phyloP scores from a whole-genome alignment of 2,113 vertebrate species.

The Mola mola region DNA sequence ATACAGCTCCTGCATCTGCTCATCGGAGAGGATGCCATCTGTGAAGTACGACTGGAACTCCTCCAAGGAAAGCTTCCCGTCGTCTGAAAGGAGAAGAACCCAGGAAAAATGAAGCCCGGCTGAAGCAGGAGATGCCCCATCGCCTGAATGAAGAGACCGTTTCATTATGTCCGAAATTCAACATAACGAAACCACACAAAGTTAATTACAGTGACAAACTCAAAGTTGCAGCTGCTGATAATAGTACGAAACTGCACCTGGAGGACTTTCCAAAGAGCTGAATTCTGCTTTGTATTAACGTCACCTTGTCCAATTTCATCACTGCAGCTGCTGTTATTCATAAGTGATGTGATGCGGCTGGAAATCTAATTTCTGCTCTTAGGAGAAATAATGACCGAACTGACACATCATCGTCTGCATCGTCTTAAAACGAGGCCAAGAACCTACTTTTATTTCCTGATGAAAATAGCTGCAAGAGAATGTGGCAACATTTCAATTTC shows the following conservation, averaged over 20 bases:
- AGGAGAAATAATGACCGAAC: slow-evolving; percentile 5
- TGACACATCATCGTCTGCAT: background rate
- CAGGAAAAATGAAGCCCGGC: slow-evolving; percentile 12
- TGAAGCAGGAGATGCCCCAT: slow-evolving; percentile 6
- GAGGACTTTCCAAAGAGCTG: background rate
- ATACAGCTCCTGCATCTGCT: slow-evolving; percentile 94
- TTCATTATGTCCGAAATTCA: too few relatives aligned
- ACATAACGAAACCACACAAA: background rate
- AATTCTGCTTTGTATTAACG: background rate
- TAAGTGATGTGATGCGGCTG: background rate
- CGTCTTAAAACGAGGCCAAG: too few relatives aligned
- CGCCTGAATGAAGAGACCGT: slow-evolving; percentile 2
- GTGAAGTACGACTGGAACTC: slow-evolving; percentile 96
- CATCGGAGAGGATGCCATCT: slow-evolving; percentile 90
- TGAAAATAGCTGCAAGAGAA: too few relatives aligned
- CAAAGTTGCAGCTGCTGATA: too few relatives aligned
- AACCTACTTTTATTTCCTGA: slow-evolving; percentile 2
- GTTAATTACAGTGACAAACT: slow-evolving; percentile 10
- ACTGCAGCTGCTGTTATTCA: background rate
- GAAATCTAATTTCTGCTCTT: slow-evolving; percentile 7
- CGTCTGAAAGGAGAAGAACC: slow-evolving; percentile 81
- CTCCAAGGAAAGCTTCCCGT: slow-evolving; percentile 94
- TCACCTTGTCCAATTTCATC: background rate
- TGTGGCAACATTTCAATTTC: too few relatives aligned
- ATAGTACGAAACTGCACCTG: background rate